phyloP scores from a whole-genome alignment of 2,113 vertebrate genomes.

The Chloroceryle aenea region DNA sequence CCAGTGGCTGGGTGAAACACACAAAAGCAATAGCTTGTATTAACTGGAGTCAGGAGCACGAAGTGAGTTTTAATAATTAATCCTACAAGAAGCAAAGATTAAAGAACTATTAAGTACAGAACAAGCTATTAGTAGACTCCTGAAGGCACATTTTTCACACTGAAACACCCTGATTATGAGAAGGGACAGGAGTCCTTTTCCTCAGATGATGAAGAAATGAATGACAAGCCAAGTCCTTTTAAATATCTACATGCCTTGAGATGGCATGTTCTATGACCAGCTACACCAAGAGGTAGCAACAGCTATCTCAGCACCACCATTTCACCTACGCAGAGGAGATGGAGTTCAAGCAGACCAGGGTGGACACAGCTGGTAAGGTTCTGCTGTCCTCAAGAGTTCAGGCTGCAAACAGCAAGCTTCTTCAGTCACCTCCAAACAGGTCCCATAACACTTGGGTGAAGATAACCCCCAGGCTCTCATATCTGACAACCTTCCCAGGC shows the following conservation, averaged over 20 bases:
- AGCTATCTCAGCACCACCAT: not conserved
- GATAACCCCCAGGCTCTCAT: accelerated
- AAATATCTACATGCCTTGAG: not conserved
- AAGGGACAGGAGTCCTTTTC: not conserved
- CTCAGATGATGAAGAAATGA: not conserved
- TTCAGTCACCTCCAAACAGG: not conserved
- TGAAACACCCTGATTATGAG: not conserved
- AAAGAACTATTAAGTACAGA: conserved; percentile 2
- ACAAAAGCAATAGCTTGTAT: not conserved
- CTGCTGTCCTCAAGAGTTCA: not conserved
- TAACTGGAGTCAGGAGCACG: not conserved
- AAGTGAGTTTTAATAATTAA: conserved; percentile 5
- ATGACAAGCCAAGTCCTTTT: not conserved
- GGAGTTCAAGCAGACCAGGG: not conserved
- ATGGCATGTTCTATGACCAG: not conserved
- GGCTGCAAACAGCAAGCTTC: not conserved
- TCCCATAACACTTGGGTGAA: not conserved
- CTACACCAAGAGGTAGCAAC: not conserved
- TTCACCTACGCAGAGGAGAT: not conserved
- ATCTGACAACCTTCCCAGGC: not conserved
- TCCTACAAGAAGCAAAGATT: not conserved
- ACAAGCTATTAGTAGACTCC: not conserved
- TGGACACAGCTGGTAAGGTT: accelerated
- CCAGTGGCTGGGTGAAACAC: not conserved
- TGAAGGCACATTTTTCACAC: not conserved